Base-by-base conservation (phyloP, 2,888 invertebrate species). In the Ligdia adustata region DNA sequence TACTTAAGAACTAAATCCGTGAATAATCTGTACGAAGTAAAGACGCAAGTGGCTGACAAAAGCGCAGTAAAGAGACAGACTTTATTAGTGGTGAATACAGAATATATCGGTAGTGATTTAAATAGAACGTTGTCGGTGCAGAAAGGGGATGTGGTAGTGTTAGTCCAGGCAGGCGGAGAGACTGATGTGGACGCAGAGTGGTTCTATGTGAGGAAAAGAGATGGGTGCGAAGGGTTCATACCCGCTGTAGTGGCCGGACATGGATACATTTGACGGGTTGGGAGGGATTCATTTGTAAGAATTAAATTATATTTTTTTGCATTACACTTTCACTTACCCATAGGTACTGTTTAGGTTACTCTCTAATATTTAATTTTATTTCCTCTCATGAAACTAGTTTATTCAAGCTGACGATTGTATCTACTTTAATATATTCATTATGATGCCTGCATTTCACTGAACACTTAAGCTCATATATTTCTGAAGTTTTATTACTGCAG, bases 161-260 rank as follows among this genome's bases (percentile, higher is more conserved):
- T 96, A 53, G 85, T 95, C 34, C 78, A 90, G 70, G 79, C 80
- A n/a, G 74, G 66, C 4, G 63, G 64, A 6, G 84, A 85, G 45
- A 71, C 79, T n/a, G 91, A 92, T 62, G 92, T 92, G 24, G 91
- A 91, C 52, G 90, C 91, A 0, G 95, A 95, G 47, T 96, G 95
- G 95, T 95, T 95, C 77, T 95, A 94, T 81, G 93, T 96, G 27
- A 90, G 91, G 68, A 93, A 93, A 58, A 92, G 92, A 52, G 93
- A 94, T 60, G 95, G 95, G 0, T 88, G 82, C 51, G 93, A 94
- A 66, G 95, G 95, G 27, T 95, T 94, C 63, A 95, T 96, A 61
- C 96, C 96, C 0, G 94, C 95, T 4, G 93, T 91, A 32, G 92
- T 95, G 9, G 95, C 95, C 31, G 95, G 95, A 2, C 93, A 95